Conservation (phyloP, 1,140 invertebrate genomes). For the Melanaphis sacchari region DNA sequence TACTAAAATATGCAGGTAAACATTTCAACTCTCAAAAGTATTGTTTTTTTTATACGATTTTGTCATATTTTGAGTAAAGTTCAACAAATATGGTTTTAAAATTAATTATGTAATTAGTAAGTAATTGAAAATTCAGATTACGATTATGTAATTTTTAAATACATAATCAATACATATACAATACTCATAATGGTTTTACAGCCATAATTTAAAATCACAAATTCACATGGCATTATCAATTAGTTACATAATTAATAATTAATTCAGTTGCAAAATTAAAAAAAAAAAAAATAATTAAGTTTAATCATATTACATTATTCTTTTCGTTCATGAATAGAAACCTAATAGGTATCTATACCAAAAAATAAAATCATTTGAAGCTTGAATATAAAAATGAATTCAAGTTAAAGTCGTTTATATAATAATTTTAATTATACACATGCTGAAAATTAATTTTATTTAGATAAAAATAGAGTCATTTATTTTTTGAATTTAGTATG, state of each 20-base stretch:
- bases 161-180: no score
- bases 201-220: not conserved
- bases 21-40: not conserved
- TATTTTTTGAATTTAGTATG: not conserved
- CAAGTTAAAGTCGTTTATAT: not conserved
- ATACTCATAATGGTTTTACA: not conserved
- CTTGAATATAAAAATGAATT: not conserved
- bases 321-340: not conserved
- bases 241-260: not conserved
- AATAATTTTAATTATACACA: not conserved
- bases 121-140: not conserved
- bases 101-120: not conserved
- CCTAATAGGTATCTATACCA: not conserved
- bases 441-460: not conserved
- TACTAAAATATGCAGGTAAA: no score
- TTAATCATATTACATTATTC: not conserved
- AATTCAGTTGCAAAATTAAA: not conserved
- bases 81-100: not conserved
- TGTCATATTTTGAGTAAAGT: not conserved
- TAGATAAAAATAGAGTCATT: conserved; percentile 5
- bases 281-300: not conserved
- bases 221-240: not conserved
- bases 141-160: not conserved
- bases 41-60: not conserved
- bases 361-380: not conserved